Base-by-base conservation (phyloP, 2,113 vertebrate genomes). In the Eidolon helvum region DNA sequence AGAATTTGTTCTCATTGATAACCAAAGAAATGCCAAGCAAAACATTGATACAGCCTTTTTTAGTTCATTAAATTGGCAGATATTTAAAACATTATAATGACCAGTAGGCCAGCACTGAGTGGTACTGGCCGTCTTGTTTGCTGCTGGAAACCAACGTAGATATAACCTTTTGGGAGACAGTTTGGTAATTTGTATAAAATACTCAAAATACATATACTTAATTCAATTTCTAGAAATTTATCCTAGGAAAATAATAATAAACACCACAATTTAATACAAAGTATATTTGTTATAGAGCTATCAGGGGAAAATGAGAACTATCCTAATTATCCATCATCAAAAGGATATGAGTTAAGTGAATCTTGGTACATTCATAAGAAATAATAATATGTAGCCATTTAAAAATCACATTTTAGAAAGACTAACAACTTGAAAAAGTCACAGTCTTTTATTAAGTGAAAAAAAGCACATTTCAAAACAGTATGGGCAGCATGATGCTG, bases 331-430 rank as follows among this genome's bases (percentile, higher is more conserved):
- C n/a, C 10, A 50, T 61, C 21, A 45, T 61, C 21, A 55, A 77
- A 77, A 85, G 2, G 2, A 65, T 38, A 65, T 72, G 10, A 66
- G 8, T 93, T 86, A 79, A 85, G 72, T 90, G 5, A 85, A 63
- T 85, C 35, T 24, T 65, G 18, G 35, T 57, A 72, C 43, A 57
- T 63, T 78, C 19, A 71, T 79, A 79, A 12, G 63, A 89, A 77
- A 90, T 35, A 48, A 53, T 88, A 89, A 45, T 69, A 45, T 68
- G 63, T 63, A 90, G 35, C 14, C 15, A 77, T 68, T 71, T 72
- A 48, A 68, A 93, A 68, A 69, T 77, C n/a, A 43, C 74, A 21
- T 74, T 89, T 89, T 35, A 65, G 48, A 94, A 94, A 88, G 55
- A 26, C 22, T 80, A 80, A 43, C 28, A 82, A 65, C 55, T 75